phyloP scores from a whole-genome alignment of 2,113 vertebrate species.

The Malurus elegans region DNA sequence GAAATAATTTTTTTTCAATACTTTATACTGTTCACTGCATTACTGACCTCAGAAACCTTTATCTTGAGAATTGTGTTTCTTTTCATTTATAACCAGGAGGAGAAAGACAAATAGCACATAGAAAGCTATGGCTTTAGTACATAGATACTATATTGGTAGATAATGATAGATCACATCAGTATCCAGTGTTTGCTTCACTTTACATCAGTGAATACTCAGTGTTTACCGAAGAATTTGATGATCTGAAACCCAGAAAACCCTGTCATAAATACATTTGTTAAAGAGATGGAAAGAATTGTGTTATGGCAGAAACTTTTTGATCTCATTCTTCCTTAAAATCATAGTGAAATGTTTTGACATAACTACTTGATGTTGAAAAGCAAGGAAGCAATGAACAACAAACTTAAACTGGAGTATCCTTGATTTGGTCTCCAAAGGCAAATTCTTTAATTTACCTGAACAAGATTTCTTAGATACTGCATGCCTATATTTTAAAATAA shows the following conservation, averaged over 20 bases:
- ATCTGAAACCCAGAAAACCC: background rate
- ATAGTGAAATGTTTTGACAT: slow-evolving; percentile 36
- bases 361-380: slow-evolving; percentile 3
- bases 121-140: background rate
- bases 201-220: background rate
- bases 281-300: background rate
- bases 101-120: background rate
- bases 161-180: background rate
- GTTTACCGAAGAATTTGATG: background rate
- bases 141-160: background rate
- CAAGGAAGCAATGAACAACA: background rate
- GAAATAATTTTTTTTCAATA: background rate
- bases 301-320: background rate
- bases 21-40: background rate
- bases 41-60: background rate
- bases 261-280: background rate
- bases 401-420: slow-evolving; percentile 4
- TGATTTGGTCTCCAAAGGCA: slow-evolving; percentile 16
- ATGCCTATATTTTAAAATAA: background rate
- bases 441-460: slow-evolving; percentile 20
- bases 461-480: background rate
- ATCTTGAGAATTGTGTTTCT: background rate
- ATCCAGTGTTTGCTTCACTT: background rate
- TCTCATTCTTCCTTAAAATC: slow-evolving; percentile 33
- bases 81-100: background rate